phyloP scores from a whole-genome alignment of 2,797 vertebrate species.

The Decapterus maruadsi region DNA sequence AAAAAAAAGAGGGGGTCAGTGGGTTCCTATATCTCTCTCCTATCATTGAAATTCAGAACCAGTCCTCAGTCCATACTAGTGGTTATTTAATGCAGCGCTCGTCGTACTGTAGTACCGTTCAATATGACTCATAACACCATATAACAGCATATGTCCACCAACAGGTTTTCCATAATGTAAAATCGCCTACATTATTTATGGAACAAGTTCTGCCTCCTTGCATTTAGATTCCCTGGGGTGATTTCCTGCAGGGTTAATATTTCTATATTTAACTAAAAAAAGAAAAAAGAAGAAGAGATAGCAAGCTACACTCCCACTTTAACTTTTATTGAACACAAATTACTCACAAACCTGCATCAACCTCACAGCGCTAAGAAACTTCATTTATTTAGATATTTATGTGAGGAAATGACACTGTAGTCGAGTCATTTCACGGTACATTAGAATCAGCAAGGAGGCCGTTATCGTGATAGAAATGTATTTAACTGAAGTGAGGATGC shows the following conservation, averaged over 20 bases:
- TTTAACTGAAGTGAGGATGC: neutral
- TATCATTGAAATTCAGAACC: constrained; percentile 27
- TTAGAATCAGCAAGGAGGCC: constrained; percentile 23
- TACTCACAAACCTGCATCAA: neutral
- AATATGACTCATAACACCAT: constrained; percentile 18
- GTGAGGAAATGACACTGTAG: neutral
- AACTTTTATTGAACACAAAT: neutral
- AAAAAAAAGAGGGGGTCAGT: neutral
- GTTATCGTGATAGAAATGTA: constrained; percentile 2
- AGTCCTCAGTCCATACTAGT: constrained; percentile 14
- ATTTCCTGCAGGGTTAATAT: constrained; percentile 1
- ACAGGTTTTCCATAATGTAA: constrained; percentile 25
- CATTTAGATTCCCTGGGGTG: neutral
- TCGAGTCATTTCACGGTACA: constrained; percentile 7
- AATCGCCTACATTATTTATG: constrained; percentile 27
- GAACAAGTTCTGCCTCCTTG: neutral
- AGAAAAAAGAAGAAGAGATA: too few species aligned
- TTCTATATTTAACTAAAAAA: constrained; percentile 8
- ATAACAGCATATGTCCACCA: constrained; percentile 6
- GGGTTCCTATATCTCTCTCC: constrained; percentile 3
- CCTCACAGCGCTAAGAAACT: neutral
- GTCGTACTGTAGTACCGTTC: constrained; percentile 17
- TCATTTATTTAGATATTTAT: neutral
- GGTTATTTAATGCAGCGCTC: constrained; percentile 5
- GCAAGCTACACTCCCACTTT: neutral